Conservation (phyloP, 2,888 invertebrate species). For the Syrphus vitripennis region DNA sequence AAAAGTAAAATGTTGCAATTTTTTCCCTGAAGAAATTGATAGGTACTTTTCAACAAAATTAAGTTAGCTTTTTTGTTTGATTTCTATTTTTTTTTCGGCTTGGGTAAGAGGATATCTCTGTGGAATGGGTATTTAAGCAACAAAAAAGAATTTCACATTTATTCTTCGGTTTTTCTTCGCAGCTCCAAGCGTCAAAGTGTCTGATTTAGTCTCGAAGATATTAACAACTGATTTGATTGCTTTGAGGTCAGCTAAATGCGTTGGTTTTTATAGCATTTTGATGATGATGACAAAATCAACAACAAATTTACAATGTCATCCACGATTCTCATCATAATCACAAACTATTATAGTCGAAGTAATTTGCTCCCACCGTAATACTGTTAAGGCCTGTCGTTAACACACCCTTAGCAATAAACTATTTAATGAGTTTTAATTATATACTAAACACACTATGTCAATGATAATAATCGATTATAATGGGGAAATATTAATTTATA, state of each 20-base stretch:
- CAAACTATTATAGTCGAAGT: not conserved
- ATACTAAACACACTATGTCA: not conserved
- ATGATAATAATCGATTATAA: not conserved
- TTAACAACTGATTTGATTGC: not conserved
- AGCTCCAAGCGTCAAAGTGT: not conserved
- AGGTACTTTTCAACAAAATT: not conserved
- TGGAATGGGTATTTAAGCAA: not conserved
- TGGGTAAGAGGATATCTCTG: not conserved
- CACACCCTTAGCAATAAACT: constrained; percentile 8
- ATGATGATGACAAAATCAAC: not conserved
- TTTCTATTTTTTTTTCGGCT: not conserved
- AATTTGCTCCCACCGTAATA: not conserved
- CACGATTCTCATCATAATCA: not conserved
- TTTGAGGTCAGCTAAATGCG: not conserved
- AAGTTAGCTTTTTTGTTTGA: not conserved
- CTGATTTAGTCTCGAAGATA: not conserved
- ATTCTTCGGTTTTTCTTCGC: not conserved
- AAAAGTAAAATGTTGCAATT: not conserved
- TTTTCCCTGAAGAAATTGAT: constrained; percentile 8
- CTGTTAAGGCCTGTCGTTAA: not conserved
- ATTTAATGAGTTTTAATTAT: constrained; percentile 4
- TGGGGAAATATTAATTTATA: not conserved
- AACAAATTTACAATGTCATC: not conserved
- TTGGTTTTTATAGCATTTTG: not conserved
- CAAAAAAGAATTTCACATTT: not conserved